Percentiles rank a stretch among this genome's conserved stretches.
Conservation (phyloP, 2,888 invertebrate species). For the Ptilodon capucinus region DNA sequence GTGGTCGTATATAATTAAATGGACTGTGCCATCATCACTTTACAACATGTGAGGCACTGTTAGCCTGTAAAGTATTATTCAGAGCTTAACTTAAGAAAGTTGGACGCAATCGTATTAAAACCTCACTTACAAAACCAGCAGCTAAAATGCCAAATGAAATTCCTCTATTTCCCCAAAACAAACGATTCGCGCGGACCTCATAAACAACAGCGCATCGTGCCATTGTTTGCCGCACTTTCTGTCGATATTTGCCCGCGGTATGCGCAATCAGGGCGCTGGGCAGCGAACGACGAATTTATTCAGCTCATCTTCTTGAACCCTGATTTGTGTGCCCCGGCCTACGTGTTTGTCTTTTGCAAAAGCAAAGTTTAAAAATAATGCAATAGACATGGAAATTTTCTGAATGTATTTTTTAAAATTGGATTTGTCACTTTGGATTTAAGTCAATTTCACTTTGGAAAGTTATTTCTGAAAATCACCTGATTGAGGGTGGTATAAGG, state of each 20-base stretch:
- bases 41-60: too few relatives aligned
- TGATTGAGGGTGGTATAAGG: too few relatives aligned
- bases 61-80: too few relatives aligned
- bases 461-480: too few relatives aligned
- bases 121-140: not conserved
- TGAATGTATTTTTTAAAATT: not conserved
- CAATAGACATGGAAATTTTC: constrained; percentile 14
- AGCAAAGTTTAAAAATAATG: constrained; percentile 27
- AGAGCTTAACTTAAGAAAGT: too few relatives aligned
- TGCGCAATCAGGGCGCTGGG: constrained; percentile 32
- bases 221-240: constrained; percentile 28
- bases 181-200: not conserved
- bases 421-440: not conserved
- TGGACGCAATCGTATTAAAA: too few relatives aligned
- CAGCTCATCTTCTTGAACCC: constrained; percentile 43
- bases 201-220: not conserved
- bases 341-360: constrained; percentile 40
- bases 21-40: too few relatives aligned
- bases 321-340: constrained; percentile 38
- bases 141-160: not conserved
- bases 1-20: not conserved
- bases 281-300: constrained; percentile 28
- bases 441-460: too few relatives aligned
- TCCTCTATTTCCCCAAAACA: not conserved
- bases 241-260: constrained; percentile 27